Base-by-base conservation (phyloP, 2,113 vertebrate genomes). In the Solea solea region DNA sequence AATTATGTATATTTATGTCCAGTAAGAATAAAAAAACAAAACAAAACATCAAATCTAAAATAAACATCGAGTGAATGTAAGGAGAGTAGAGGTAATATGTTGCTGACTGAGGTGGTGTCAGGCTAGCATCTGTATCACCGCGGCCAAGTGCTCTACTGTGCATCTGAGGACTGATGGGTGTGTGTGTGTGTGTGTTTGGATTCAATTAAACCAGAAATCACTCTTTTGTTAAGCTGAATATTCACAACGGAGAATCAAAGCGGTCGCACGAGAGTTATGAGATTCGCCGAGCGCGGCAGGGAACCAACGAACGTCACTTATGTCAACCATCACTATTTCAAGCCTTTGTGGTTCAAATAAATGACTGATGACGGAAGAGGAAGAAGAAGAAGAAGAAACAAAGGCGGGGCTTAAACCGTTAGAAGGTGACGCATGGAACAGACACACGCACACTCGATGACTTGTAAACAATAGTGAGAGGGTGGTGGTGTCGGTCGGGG, bases 21-120 rank as follows among this genome's bases (percentile, higher is more conserved):
- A 72, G 75, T 84, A 85, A 82, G 81, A 87, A 59, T 59, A 82
- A 81, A 74, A 74, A 72, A 82, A 81, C 74, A 72, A 72, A 69
- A 73, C 74, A 61, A 75, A 76, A 64, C 56, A 62, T 79, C 52
- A 82, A 85, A 76, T 66, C 59, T 66, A 82, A 83, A 79, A 80
- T 68, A 80, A 88, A 85, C 81, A 86, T 80, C 69, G 84, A 86
- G 72, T 82, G 79, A 90, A 87, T 89, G 87, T 89, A 84, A 86
- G 86, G 86, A 91, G 83, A 87, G 84, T 86, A 91, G 92, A 94
- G 93, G 94, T 94, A 93, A 93, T 85, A 81, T 91, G 91, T 93
- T 93, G 91, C 86, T 88, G 91, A 92, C 87, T 88, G 84, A 90
- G 85, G 84, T 81, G 87, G 81, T 78, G 82, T 85, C 78, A 90